Evolutionary conservation across 92 coral and sea anemone genomes (phyloP).

Genomic region (Virgularia gustaviana): DNA sequence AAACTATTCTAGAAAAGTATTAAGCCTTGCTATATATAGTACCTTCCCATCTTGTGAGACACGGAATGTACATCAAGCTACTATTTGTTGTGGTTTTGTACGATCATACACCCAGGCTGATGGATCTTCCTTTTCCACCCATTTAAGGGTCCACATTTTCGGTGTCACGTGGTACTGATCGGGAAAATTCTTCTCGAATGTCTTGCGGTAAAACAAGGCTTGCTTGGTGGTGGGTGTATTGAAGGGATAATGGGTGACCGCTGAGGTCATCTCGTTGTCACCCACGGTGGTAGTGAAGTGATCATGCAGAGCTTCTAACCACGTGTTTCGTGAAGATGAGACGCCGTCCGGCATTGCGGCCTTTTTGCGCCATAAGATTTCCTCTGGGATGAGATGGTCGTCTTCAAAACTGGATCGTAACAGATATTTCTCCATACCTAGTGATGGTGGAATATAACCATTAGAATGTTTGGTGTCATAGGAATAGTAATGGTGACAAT

Average conservation of each 20-base stretch:
- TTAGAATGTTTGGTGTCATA: too few relatives aligned
- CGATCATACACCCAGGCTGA: not conserved
- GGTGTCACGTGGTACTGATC: not conserved
- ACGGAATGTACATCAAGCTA: too few relatives aligned
- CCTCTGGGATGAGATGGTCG: not conserved
- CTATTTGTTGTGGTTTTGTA: not conserved
- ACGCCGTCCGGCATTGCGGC: not conserved
- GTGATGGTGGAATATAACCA: too few relatives aligned
- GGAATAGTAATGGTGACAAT: too few relatives aligned
- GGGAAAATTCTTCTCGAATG: not conserved
- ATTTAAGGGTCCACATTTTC: not conserved
- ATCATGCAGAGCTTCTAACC: not conserved
- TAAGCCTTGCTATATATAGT: too few relatives aligned
- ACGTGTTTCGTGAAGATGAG: not conserved
- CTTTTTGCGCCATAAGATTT: not conserved
- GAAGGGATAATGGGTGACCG: not conserved
- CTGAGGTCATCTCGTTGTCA: not conserved
- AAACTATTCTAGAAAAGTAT: too few relatives aligned
- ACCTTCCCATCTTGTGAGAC: not conserved
- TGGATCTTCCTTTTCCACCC: not conserved
- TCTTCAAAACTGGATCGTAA: not conserved
- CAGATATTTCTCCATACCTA: not conserved
- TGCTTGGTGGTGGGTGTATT: not conserved
- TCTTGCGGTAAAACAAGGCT: not conserved
- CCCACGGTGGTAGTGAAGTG: not conserved